Percentiles rank a stretch among this genome's conserved stretches.
phyloP scores from a whole-genome alignment of 2,797 vertebrate genomes.

The Cebuella pygmaea region DNA sequence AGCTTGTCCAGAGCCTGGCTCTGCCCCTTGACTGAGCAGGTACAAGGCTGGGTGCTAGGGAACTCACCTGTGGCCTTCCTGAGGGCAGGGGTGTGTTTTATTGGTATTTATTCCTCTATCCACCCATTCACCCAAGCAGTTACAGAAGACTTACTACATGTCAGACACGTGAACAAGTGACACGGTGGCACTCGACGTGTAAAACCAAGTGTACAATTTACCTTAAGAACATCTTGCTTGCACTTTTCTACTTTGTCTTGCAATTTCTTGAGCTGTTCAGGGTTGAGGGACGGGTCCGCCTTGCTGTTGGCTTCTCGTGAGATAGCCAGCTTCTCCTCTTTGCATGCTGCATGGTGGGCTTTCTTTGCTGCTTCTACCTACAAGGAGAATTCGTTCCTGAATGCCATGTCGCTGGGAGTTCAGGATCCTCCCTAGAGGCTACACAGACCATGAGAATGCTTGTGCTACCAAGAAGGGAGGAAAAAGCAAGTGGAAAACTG shows the following conservation, averaged over 20 bases:
- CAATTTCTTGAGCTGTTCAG: constrained; percentile 96
- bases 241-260: constrained; percentile 98
- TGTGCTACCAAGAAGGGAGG: rapidly evolving
- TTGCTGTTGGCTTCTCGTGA: constrained; percentile 95
- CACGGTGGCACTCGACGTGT: rapidly evolving
- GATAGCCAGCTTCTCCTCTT: constrained; percentile 96
- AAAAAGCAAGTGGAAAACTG: background rate
- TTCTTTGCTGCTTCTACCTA: constrained; percentile 94
- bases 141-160: background rate
- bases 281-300: constrained; percentile 94
- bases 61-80: background rate
- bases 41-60: too few relatives aligned
- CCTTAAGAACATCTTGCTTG: constrained; percentile 97
- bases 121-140: too few relatives aligned
- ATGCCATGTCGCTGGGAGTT: too few relatives aligned
- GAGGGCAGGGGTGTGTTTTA: background rate
- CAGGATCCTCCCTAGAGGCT: background rate
- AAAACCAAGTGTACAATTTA: constrained; percentile 37
- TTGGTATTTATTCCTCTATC: background rate
- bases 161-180: rapidly evolving
- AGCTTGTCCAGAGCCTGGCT: background rate
- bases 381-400: constrained; percentile 18
- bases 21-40: background rate
- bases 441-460: background rate
- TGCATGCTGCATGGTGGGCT: constrained; percentile 93